phyloP scores from a whole-genome alignment of 2,888 invertebrate species.

The Balanococcus diminutus region DNA sequence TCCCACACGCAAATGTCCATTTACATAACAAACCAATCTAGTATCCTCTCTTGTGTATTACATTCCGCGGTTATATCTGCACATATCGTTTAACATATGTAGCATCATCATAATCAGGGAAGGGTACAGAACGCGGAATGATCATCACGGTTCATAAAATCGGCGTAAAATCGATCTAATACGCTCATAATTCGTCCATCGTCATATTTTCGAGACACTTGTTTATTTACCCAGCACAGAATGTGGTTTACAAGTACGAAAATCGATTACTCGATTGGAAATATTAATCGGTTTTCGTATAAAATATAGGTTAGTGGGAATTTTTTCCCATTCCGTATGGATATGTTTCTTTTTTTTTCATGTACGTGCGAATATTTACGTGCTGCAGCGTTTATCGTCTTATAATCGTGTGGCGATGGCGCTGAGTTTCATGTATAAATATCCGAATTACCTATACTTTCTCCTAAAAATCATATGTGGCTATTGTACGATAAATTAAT shows the following conservation, averaged over 20 bases:
- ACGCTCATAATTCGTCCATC: background rate
- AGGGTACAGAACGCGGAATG: background rate
- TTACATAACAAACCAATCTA: constrained; percentile 9
- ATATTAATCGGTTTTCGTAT: constrained; percentile 14
- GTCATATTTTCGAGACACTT: background rate
- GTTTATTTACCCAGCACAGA: background rate
- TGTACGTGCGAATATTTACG: constrained; percentile 29
- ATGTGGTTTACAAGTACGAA: background rate
- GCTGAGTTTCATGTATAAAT: background rate
- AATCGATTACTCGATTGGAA: constrained; percentile 25
- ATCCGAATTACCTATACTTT: constrained; percentile 16
- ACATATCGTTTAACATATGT: background rate
- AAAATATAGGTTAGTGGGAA: constrained; percentile 31
- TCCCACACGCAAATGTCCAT: background rate
- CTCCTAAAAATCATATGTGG: constrained; percentile 20
- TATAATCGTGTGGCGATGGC: background rate
- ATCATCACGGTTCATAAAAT: constrained; percentile 37
- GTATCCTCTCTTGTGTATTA: background rate
- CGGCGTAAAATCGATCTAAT: constrained; percentile 33
- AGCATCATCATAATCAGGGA: background rate
- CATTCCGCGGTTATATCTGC: background rate
- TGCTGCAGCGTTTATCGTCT: background rate
- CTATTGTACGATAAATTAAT: constrained; percentile 14
- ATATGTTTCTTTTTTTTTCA: background rate
- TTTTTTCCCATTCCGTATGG: background rate